phyloP scores from a whole-genome alignment of 1,140 invertebrate genomes.

The Papilio polyxenes region DNA sequence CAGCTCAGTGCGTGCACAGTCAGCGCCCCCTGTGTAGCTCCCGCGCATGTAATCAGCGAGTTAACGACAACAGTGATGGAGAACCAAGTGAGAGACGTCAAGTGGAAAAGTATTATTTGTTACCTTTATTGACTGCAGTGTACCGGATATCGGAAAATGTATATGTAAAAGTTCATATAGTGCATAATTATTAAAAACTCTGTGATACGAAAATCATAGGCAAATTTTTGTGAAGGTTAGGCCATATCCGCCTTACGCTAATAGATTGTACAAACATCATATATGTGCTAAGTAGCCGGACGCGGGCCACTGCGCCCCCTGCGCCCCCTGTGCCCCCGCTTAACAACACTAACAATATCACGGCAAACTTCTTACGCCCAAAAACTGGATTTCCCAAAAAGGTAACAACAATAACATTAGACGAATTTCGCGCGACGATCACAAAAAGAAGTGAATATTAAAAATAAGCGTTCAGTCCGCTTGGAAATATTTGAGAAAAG shows the following conservation, averaged over 20 bases:
- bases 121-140: neutral
- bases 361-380: neutral
- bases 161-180: neutral
- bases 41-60: neutral
- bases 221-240: slow-evolving; percentile 20
- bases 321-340: neutral
- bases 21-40: neutral
- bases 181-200: neutral
- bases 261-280: slow-evolving; percentile 25
- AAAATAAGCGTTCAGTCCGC: neutral
- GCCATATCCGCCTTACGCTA: neutral
- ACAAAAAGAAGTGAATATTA: neutral
- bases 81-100: neutral
- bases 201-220: slow-evolving; percentile 4
- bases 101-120: neutral
- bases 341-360: neutral
- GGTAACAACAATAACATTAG: slow-evolving; percentile 6
- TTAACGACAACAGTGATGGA: neutral
- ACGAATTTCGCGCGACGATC: neutral
- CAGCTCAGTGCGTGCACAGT: neutral
- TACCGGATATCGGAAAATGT: neutral
- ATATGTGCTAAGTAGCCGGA: slow-evolving; percentile 4
- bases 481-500: neutral
- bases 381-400: slow-evolving; percentile 18
- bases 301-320: neutral